Conservation (phyloP, 2,113 vertebrate genomes). For the Stegastes partitus region DNA sequence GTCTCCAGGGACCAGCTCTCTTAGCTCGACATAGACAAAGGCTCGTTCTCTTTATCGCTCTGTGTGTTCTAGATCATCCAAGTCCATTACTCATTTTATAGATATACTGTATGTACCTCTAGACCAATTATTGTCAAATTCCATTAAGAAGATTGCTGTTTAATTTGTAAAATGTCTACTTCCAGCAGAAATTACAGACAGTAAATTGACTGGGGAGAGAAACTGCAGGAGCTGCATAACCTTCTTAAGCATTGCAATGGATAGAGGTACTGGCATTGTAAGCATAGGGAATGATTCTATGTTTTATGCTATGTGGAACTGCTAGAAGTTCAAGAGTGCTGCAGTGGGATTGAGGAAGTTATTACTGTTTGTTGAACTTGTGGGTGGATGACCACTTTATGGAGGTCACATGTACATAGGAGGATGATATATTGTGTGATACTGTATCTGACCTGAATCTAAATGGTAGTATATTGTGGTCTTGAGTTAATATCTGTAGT, state of each 20-base stretch:
- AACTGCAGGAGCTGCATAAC: neutral
- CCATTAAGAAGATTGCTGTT: neutral
- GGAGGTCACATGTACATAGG: neutral
- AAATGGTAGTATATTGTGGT: neutral
- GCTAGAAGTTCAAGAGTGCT: neutral
- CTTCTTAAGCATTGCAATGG: neutral
- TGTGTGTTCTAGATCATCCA: neutral
- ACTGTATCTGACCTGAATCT: neutral
- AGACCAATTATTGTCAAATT: neutral
- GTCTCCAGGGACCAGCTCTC: constrained; percentile 2
- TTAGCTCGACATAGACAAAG: neutral
- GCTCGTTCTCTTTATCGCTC: neutral
- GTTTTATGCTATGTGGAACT: neutral
- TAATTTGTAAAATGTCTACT: neutral
- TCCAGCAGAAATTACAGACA: neutral
- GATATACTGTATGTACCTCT: neutral
- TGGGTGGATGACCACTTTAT: neutral
- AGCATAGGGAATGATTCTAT: neutral
- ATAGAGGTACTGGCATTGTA: neutral
- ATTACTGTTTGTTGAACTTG: neutral
- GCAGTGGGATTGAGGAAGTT: neutral
- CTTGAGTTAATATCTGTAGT: neutral
- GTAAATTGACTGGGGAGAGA: neutral
- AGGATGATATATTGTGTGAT: neutral
- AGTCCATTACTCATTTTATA: neutral